These are phyloP conservation scores for Peromyscus polionotus DNA, from an alignment of 2,113 vertebrate genomes.

Conservation along the genomic window DNA sequence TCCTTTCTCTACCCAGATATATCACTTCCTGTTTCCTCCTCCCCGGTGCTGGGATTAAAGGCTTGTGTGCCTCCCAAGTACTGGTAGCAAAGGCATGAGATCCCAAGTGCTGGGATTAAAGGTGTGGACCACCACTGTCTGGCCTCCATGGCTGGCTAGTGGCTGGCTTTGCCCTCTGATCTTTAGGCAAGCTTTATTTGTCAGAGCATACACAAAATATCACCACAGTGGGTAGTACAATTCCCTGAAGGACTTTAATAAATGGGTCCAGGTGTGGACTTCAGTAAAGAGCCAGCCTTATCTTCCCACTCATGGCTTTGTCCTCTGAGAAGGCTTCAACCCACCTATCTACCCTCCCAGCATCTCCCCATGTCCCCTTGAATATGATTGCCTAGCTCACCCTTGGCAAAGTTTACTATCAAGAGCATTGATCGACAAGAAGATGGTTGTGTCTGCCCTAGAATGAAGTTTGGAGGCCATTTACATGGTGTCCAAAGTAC, in stretches of 20 bases:
- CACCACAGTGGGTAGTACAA: background rate
- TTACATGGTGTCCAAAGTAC: background rate
- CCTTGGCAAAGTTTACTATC: background rate
- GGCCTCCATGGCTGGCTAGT: too few species aligned
- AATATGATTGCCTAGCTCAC: too few species aligned
- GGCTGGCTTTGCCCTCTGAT: too few species aligned
- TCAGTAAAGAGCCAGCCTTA: background rate
- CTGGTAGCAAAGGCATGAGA: too few species aligned
- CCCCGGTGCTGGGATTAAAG: too few species aligned
- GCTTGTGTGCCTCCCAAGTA: too few species aligned
- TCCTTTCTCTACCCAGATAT: too few species aligned
- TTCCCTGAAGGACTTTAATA: background rate
- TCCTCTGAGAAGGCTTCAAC: background rate
- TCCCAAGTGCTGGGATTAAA: too few species aligned
- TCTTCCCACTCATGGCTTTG: background rate
- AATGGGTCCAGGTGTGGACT: background rate
- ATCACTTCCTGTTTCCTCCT: too few species aligned
- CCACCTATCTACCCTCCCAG: background rate
- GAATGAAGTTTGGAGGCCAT: background rate
- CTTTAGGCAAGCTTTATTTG: too few species aligned
- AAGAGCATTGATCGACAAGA: background rate
- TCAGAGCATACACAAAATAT: too few species aligned
- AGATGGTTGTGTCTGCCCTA: background rate
- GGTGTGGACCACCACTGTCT: too few species aligned
- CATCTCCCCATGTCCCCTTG: background rate